Evolutionary conservation across 2,797 vertebrate species (phyloP).

Genomic region (Glossophaga mutica): DNA sequence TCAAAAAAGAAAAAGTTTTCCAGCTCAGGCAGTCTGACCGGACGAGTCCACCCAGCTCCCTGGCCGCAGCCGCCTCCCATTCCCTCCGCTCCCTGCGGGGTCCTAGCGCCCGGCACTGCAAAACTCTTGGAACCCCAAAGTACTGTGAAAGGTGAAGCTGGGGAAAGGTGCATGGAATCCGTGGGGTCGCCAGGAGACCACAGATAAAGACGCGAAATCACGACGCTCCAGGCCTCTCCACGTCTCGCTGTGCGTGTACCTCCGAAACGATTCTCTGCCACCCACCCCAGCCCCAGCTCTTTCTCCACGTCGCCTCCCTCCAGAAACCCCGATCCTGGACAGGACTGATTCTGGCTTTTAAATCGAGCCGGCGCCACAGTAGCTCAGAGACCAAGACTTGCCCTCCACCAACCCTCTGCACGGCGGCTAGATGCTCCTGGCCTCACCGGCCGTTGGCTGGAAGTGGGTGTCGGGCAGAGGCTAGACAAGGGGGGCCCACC

Average conservation of each 20-base stretch:
- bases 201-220: not conserved
- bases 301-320: not conserved
- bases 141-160: not conserved
- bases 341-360: not conserved
- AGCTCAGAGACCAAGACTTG: not conserved
- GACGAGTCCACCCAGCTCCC: not conserved
- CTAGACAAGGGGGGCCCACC: not conserved
- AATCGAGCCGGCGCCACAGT: not conserved
- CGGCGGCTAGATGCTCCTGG: not conserved
- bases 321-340: not conserved
- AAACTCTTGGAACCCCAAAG: not conserved
- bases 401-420: not conserved
- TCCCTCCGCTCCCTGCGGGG: constrained; percentile 13
- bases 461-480: not conserved
- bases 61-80: not conserved
- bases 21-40: not conserved
- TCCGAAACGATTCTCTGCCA: not conserved
- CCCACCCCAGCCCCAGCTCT: not conserved
- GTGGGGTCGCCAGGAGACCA: not conserved
- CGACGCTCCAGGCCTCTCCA: not conserved
- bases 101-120: constrained; percentile 35
- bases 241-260: too few species aligned
- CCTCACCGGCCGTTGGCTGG: not conserved
- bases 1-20: constrained; percentile 58
- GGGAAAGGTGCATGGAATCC: not conserved